These are phyloP conservation scores for Lissonota sp. DNA, from an alignment of 2,888 invertebrate species.

Conservation along the genomic window DNA sequence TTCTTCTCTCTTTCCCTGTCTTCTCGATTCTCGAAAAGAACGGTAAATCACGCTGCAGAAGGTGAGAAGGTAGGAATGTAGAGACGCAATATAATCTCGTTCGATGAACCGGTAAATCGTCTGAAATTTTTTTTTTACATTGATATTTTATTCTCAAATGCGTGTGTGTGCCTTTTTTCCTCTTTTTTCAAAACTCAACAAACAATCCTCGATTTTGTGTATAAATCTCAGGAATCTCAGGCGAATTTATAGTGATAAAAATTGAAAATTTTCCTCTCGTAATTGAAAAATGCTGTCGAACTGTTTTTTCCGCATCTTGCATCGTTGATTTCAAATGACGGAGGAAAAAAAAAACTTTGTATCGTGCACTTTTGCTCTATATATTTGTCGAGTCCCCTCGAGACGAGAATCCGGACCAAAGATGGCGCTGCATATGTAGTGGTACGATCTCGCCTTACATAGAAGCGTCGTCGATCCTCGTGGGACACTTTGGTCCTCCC, in stretches of 20 bases:
- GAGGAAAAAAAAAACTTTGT: background rate
- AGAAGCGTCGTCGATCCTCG: slow-evolving; percentile 53
- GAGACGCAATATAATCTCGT: background rate
- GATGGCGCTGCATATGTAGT: background rate
- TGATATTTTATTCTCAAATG: slow-evolving; percentile 3
- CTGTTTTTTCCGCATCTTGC: background rate
- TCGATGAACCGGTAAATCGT: slow-evolving; percentile 42
- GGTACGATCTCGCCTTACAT: slow-evolving; percentile 37
- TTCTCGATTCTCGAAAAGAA: slow-evolving; percentile 47
- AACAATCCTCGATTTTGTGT: background rate
- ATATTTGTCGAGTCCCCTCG: slow-evolving; percentile 3
- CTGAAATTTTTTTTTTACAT: slow-evolving; percentile 45
- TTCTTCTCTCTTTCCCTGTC: background rate
- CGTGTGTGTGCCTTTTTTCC: background rate
- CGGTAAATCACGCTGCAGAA: slow-evolving; percentile 50
- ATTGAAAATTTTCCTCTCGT: background rate
- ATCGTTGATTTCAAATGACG: background rate
- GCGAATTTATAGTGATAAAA: background rate
- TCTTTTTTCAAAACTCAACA: slow-evolving; percentile 1
- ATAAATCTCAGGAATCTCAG: no score
- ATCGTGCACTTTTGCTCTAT: slow-evolving; percentile 3
- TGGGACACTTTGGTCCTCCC: slow-evolving; percentile 43
- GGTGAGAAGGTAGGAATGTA: background rate
- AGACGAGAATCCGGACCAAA: slow-evolving; percentile 15
- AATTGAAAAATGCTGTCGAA: background rate